phyloP scores from a whole-genome alignment of 2,797 vertebrate species.

The Lates japonicus region DNA sequence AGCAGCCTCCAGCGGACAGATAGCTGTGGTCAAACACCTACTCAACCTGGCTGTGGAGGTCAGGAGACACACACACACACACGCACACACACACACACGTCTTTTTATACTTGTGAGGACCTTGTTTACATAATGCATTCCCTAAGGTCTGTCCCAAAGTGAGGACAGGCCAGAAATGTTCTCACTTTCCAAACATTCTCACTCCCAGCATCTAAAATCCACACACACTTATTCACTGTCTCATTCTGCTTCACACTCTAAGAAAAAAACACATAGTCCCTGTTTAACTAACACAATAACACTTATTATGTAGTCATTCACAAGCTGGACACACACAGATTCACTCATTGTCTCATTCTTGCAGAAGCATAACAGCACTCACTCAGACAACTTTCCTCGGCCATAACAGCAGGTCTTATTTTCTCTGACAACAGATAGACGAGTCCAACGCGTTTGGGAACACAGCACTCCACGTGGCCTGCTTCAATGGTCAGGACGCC shows the following conservation, averaged over 20 bases:
- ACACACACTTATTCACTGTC: background rate
- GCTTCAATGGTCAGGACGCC: conserved; percentile 95
- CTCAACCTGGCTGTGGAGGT: conserved; percentile 95
- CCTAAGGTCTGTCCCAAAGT: background rate
- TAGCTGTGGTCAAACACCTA: conserved; percentile 94
- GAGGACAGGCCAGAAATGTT: background rate
- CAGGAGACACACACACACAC: conserved; percentile 7
- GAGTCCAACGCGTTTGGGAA: conserved; percentile 96
- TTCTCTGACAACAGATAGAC: conserved; percentile 88
- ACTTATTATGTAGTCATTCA: background rate
- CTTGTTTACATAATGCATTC: background rate
- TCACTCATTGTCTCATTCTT: background rate
- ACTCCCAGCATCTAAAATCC: background rate
- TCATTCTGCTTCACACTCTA: background rate
- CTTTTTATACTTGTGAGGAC: background rate
- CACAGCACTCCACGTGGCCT: conserved; percentile 96
- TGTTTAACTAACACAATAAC: background rate
- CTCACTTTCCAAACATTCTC: background rate
- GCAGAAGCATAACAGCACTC: background rate
- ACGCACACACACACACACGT: conserved; percentile 12
- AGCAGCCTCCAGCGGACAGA: conserved; percentile 95
- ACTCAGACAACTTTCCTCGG: background rate
- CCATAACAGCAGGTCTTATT: background rate
- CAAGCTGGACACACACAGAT: background rate
- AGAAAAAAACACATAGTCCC: background rate